Evolutionary conservation across 2,888 invertebrate genomes (phyloP), one percentile per base, ranked within the genome.

Genomic region (Parnassius mnemosyne): DNA sequence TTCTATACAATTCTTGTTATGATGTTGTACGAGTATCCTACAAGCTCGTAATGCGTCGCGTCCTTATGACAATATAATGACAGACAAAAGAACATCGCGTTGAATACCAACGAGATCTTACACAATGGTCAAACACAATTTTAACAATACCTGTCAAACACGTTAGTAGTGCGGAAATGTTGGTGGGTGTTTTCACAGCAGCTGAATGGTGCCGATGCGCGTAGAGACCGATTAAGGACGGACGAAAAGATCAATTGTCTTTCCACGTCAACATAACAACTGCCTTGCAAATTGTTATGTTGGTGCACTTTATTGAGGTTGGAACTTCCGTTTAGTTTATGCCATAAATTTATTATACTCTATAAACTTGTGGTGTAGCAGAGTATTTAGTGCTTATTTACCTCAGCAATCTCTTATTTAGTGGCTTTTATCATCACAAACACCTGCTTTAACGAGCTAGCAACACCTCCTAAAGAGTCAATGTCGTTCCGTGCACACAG

Each of bases 181-280:
- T 13, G 46, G 16, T 47, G 41, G 16, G 12, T 42, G 41, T 41
- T 16, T 53, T 41, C 16, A 53, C 25, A 9, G 49, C 13, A 13
- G 49, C 13, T 12, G 34, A 47, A 60, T 20, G 47, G 53, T 53
- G 53, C 47, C 34, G 41, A 46, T 12, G 16, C 46, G 42, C 53
- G 13, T 10, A 16, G 42, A 41, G 47, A 34, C 41, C 59, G 47
- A 34, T 42, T 46, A 60, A 53, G 53, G 9, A 42, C 47, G 42
- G 53, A 46, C 53, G 47, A 60, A 47, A 53, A 41, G 47, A 53
- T n/a, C 42, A 49, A 60, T 59, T 60, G 41, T 60, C 42, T 46
- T 11, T 16, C 47, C 12, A 12, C 53, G 11, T 16, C 16, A 41
- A 41, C 11, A 20, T 20, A 20, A 16, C 53, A 13, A 53, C 53